A percentile compares a stretch with the other conserved stretches of the same genome.
Evolutionary conservation across 2,888 invertebrate genomes (phyloP).

Genomic region (Noctua fimbriata): DNA sequence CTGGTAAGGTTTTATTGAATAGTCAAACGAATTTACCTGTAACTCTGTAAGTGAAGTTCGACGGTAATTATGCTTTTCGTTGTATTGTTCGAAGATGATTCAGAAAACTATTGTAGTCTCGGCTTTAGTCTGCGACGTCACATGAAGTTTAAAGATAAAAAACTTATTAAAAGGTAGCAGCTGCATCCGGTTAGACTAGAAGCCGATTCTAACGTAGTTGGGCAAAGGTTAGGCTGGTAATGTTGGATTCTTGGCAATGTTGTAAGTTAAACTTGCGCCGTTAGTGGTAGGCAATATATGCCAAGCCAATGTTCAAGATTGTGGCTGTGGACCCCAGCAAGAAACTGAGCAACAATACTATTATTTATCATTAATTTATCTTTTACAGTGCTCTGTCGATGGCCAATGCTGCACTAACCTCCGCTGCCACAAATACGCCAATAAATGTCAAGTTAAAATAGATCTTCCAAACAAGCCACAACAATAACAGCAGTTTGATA

Average conservation of each 20-base stretch:
- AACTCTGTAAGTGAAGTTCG: too few relatives aligned
- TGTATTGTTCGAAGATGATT: too few relatives aligned
- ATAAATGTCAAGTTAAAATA: constrained; percentile 50
- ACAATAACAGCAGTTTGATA: neutral
- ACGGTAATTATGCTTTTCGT: too few relatives aligned
- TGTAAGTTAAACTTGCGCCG: neutral
- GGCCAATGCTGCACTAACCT: constrained; percentile 56
- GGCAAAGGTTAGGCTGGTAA: neutral
- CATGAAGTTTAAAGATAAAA: too few relatives aligned
- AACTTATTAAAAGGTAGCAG: neutral
- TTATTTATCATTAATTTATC: neutral
- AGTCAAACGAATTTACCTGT: too few relatives aligned
- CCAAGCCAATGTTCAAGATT: constrained; percentile 1
- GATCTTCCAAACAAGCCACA: constrained; percentile 25
- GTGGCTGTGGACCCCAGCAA: neutral
- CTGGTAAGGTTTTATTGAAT: neutral
- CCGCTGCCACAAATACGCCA: constrained; percentile 50
- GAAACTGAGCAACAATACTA: neutral
- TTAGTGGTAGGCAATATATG: neutral
- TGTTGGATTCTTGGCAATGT: constrained; percentile 6
- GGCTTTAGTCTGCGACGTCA: too few relatives aligned
- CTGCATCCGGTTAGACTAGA: neutral
- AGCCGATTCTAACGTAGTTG: neutral
- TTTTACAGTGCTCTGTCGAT: constrained; percentile 60
- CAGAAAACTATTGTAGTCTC: too few relatives aligned